Conservation (phyloP, 2,797 vertebrate species). For the Carapus acus region DNA sequence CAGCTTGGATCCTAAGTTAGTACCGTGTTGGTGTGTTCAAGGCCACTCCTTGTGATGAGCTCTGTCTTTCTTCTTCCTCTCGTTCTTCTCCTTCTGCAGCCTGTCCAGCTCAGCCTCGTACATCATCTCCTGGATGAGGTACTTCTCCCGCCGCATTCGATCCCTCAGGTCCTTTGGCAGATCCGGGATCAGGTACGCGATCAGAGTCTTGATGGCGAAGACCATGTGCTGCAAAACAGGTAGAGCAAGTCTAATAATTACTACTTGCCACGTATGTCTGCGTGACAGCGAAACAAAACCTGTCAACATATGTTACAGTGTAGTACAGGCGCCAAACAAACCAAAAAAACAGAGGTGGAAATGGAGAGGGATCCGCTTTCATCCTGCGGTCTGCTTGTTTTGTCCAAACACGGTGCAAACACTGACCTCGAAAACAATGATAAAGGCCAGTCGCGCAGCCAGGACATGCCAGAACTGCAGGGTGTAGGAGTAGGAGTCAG, state of each 20-base stretch:
- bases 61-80: constrained; percentile 76
- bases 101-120: constrained; percentile 94
- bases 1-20: too few relatives aligned
- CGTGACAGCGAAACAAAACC: neutral
- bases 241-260: too few relatives aligned
- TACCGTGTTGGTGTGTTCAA: constrained; percentile 65
- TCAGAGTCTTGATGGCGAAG: constrained; percentile 94
- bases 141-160: constrained; percentile 92
- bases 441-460: constrained; percentile 91
- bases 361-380: too few relatives aligned
- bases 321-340: too few relatives aligned
- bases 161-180: constrained; percentile 92
- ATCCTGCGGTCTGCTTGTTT: neutral
- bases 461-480: constrained; percentile 98
- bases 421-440: constrained; percentile 95
- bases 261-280: too few relatives aligned
- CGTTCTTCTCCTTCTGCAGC: constrained; percentile 81
- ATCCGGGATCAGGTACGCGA: constrained; percentile 95
- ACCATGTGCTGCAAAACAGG: constrained; percentile 85
- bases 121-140: constrained; percentile 98
- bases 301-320: too few relatives aligned
- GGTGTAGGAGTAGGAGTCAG: constrained; percentile 86
- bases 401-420: constrained; percentile 14
- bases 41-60: constrained; percentile 95
- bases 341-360: too few relatives aligned